Base-by-base conservation (phyloP, 2,797 vertebrate genomes). In the Artibeus jamaicensis region DNA sequence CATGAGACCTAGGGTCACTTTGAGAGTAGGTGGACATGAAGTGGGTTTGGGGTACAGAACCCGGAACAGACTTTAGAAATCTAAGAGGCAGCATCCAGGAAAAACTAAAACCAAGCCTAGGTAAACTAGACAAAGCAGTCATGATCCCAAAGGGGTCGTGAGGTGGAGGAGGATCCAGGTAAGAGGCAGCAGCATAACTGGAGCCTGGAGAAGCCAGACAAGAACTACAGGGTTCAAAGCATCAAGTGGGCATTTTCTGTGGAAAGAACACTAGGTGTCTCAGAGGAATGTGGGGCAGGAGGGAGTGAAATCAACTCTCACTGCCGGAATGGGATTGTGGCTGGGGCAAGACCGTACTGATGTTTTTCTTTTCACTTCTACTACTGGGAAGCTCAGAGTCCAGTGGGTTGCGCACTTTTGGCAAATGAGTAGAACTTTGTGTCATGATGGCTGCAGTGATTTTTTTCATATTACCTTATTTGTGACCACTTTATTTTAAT, bases 281-380 rank as follows among this genome's bases (percentile, higher is more conserved):
- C 88, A 46, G 67, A 76, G 39, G 67, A 90, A 76, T 18, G 6
- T 11, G 2, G 2, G 10, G 19, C 6, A 5, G 59, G 12, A 26
- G 6, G 12, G 3, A 42, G 16, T 46, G 32, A 55, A 74, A 19
- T 37, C 12, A 71, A 16, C 1, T 15, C 1, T 44, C 11, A 22
- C 55, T 81, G 19, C 5, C 6, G 44, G 6, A 11, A n/a, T 53
- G 19, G 16, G 21, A 59, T 26, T 65, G 3, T n/a, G 68, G 32
- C 19, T n/a, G 48, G n/a, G 48, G 29, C 9, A 46, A 59, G 37
- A 14, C 14, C 59, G 24, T 76, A 19, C 32, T 26, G 18, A 22
- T 67, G 32, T 59, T 95, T 96, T 8, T 34, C 37, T 94, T 62
- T 91, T 94, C 74, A 57, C 9, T 71, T 88, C 67, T 50, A 22